Base-by-base conservation (phyloP, 2,888 invertebrate genomes). In the Protonemura montana region DNA sequence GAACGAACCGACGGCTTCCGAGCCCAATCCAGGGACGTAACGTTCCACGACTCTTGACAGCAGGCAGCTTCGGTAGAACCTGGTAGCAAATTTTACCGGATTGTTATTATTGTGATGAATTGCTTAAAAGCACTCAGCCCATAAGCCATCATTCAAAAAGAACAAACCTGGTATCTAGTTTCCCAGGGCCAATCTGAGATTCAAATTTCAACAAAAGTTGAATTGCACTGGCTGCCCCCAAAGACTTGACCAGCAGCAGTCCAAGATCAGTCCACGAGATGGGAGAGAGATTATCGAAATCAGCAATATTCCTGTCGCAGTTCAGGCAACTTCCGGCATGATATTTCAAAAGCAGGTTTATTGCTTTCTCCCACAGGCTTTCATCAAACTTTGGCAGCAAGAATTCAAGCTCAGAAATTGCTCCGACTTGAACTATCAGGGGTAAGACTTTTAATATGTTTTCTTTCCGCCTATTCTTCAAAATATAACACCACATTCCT, bases 241-340 rank as follows among this genome's bases (percentile, higher is more conserved):
- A 91, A 0, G 93, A 93, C 89, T 94, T 94, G 82, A 95, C 92
- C 89, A 95, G 93, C 29, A 94, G 90, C 0, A 92, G 91, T 0
- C 93, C 93, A 16, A 95, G 90, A 78, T 93, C 92, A 80, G 93
- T 94, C 95, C 95, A 95, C 35, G 94, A 89, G 87, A 94, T 92
- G 85, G 92, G 91, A 85, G 91, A 92, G 0, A 92, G 92, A 0
- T 91, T 91, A 82, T 92, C 91, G 88, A 93, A 90, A 2, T n/a
- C 27, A 35, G 91, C 90, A 84, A 93, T 92, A 82, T 91, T 91
- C 86, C 92, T 92, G 1, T 93, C 93, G 89, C 95, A 95, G 90
- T 94, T 94, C 78, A 95, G 90, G 90, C 95, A 95, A 29, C 91
- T 91, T 83, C 93, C 93, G 0, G 92, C 92, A 88, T 93, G 93